Evolutionary conservation across 2,113 vertebrate species (phyloP), one percentile per base, ranked within the genome.

Genomic region (Paraplagusia blochii): DNA sequence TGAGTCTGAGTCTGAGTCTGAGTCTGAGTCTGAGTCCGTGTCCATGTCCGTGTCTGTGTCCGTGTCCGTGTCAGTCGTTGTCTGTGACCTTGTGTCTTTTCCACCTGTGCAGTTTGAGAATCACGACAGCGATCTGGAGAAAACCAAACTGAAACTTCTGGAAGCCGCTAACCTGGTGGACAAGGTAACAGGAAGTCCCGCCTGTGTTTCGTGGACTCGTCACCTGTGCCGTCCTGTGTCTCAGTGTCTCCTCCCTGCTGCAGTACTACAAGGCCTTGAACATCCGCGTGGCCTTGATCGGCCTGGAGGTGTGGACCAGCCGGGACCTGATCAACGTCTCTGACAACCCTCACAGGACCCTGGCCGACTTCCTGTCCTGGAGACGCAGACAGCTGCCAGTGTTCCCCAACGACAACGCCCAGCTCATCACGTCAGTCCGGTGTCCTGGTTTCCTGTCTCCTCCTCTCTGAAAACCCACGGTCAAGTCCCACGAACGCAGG

Each of bases 141-240:
- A 76, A 68, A 97, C 94, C 19, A 92, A 88, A 65, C 66, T 77
- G 72, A 98, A 93, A 68, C 85, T 99, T 68, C 76, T 94, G 68
- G 96, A 97, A 68, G 91, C 92, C 5, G 95, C 94, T 53, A 99
- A 98, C 86, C 92, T 94, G 12, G 94, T 97, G 45, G 97, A 99
- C 88, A 99, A 98, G 95, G 97, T 98, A 83, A 62, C 0, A 11
- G 1, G 35, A 65, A 61, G 8, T 0, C n/a, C 38, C 17, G 3
- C 15, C 7, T 34, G 2, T 39, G 13, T 54, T 12, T 34, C 39
- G 16, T 9, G 0, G 9, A 53, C 14, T 44, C 5, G 5, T 9
- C 33, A 13, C 35, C 1, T 67, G 9, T 15, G 12, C 33, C 15
- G 12, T 39, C 8, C 34, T 65, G 10, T 63, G 15, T 72, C 14